Evolutionary conservation across 1,140 invertebrate species (phyloP).

Genomic region (Monomorium pharaonis): DNA sequence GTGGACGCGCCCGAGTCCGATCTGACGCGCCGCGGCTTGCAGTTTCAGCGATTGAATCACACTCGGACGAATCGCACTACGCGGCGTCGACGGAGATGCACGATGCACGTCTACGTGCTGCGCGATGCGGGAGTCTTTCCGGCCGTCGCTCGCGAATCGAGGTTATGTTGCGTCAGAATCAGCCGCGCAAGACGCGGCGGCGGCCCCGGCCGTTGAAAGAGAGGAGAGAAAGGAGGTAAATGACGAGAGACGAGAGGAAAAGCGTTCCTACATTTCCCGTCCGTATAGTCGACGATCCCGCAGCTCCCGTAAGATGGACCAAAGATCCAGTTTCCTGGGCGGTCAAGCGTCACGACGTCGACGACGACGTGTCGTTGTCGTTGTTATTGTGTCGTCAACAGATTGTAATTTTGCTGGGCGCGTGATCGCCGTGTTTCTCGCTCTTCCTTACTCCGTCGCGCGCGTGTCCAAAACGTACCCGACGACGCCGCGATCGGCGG

Average conservation of each 20-base stretch:
- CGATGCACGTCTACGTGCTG: not conserved
- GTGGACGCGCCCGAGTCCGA: not conserved
- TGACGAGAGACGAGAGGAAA: not conserved
- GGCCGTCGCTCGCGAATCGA: not conserved
- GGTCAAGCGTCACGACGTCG: conserved; percentile 3
- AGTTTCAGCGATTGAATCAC: not conserved
- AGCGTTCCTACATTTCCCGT: conserved; percentile 7
- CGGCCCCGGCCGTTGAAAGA: not conserved
- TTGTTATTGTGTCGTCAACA: not conserved
- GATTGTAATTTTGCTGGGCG: not conserved
- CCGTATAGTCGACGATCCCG: not conserved
- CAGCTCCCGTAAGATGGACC: no score
- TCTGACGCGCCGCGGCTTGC: not conserved
- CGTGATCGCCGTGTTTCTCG: not conserved
- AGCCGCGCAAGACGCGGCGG: no score
- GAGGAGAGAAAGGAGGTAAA: not conserved
- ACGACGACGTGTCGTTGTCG: not conserved
- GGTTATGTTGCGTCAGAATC: conserved; percentile 46
- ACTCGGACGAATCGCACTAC: not conserved
- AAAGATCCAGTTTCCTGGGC: no score
- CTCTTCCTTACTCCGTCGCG: not conserved
- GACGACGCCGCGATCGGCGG: not conserved
- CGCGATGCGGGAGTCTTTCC: not conserved
- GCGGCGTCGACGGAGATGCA: not conserved
- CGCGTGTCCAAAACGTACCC: not conserved